Evolutionary conservation across 2,797 vertebrate species (phyloP).

Genomic region (Margarornis squamiger): DNA sequence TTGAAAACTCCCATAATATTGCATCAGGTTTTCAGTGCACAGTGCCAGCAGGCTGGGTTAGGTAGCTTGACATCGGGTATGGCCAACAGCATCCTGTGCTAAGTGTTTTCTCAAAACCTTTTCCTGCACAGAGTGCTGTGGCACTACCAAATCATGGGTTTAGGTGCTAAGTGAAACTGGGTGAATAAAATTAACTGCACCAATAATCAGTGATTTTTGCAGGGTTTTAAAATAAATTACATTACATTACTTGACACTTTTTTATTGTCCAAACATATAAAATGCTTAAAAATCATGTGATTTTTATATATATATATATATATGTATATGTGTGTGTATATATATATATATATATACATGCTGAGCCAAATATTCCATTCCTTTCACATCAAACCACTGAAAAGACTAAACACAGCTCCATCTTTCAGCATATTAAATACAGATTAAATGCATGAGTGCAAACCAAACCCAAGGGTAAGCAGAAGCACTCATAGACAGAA

Average conservation of each 20-base stretch:
- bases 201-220: background rate
- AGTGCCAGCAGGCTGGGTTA: background rate
- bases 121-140: background rate
- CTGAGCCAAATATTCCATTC: background rate
- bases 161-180: background rate
- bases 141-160: background rate
- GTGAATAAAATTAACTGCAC: background rate
- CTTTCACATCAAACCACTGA: background rate
- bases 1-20: background rate
- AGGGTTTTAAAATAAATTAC: fast-evolving
- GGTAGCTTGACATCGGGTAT: background rate
- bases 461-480: background rate
- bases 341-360: too few species aligned
- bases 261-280: background rate
- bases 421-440: background rate
- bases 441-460: background rate
- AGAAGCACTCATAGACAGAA: background rate
- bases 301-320: too few species aligned
- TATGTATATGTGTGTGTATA: too few species aligned
- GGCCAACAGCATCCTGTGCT: fast-evolving
- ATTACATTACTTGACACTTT: background rate
- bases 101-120: background rate
- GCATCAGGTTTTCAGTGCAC: background rate
- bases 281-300: background rate
- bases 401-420: background rate